Evolutionary conservation across 2,113 vertebrate genomes (phyloP).

Genomic region (Lanius collurio): DNA sequence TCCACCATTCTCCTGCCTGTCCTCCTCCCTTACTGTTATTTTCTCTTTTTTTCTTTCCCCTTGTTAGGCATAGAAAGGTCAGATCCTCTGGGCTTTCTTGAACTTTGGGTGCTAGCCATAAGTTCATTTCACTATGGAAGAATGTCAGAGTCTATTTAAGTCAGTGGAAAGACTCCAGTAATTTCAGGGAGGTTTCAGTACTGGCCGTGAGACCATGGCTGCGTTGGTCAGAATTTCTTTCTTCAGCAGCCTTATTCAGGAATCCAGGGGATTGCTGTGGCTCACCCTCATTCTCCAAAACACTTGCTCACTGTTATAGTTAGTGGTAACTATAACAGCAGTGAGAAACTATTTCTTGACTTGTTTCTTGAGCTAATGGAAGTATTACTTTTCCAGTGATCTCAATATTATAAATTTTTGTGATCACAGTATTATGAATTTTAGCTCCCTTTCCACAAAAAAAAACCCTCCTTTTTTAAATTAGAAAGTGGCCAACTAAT

Average conservation of each 20-base stretch:
- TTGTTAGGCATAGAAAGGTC: neutral
- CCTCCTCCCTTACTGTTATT: neutral
- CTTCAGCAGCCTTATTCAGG: neutral
- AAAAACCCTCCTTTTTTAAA: accelerated
- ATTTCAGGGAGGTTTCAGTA: neutral
- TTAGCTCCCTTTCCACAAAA: neutral
- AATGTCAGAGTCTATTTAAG: neutral
- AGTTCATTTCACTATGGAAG: neutral
- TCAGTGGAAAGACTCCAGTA: neutral
- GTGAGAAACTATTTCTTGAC: neutral
- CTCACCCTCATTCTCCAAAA: neutral
- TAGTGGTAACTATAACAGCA: neutral
- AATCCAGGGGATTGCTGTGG: neutral
- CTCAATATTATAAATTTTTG: neutral
- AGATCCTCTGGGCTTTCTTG: neutral
- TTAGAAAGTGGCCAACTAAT: neutral
- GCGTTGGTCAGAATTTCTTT: neutral
- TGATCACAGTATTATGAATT: neutral
- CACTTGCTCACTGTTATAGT: neutral
- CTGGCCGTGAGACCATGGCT: neutral
- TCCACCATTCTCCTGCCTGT: neutral
- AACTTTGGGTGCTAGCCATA: neutral
- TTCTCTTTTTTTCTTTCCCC: too few relatives aligned
- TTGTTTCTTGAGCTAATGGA: neutral
- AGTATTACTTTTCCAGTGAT: neutral